Base-by-base conservation (phyloP, 2,888 invertebrate genomes). In the Halocaridina rubra region DNA sequence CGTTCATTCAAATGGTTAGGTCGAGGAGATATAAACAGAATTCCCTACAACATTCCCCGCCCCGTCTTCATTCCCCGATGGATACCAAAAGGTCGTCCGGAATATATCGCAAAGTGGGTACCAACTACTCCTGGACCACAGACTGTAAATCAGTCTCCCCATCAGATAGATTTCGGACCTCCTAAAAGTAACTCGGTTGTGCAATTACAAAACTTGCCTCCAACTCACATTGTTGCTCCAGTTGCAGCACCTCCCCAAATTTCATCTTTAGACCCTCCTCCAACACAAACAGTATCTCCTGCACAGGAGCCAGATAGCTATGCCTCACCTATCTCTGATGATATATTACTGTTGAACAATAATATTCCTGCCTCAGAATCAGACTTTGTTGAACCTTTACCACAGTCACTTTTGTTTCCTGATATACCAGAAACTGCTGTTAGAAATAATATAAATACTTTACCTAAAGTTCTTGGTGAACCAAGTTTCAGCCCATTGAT, bases 1-100 rank as follows among this genome's bases (percentile, higher is more conserved):
- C 74, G 81, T 19, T 75, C 81, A 64, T 81, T 81, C 75, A 75
- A 67, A 27, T 81, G 81, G 81, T 46, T 64, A 29, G 81, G 81
- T 16, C 74, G 24, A 16, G 81, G 81, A 4, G 27, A 81, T 29
- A 64, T 61, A 32, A 24, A 67, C 61, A 59, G 46, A 19, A 64
- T 64, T n/a, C 81, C 81, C 33, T 24, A 59, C 13, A 39, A 67
- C 19, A 19, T 81, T 19, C 81, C 81, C 13, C 81, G 81, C 0
- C 81, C 81, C 16, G 29, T 61, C 75, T 74, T 75, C 81, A 64
- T 75, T 16, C 74, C 81, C 16, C 74, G 81, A 8, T 81, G 81
- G 81, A 13, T 81, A 39, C 81, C 81, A n/a, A 78, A 29, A 24
- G 64, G 24, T 2, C 46, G 27, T 13, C 75, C 81, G 2, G 81